Base-by-base conservation (phyloP, 2,113 vertebrate genomes). In the Galemys pyrenaicus region DNA sequence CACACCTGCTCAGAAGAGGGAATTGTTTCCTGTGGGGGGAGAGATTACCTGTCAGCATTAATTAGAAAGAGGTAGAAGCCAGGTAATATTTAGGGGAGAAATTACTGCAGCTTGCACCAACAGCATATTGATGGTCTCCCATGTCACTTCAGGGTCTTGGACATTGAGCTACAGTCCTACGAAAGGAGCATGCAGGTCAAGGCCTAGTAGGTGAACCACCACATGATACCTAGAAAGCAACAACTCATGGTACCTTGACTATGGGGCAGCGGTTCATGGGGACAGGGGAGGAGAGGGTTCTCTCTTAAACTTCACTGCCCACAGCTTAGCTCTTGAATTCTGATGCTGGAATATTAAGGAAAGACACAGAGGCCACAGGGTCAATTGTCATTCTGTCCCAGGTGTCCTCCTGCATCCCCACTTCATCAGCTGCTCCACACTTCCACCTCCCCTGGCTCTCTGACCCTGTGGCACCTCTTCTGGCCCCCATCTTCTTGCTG, bases 1-100 rank as follows among this genome's bases (percentile, higher is more conserved):
- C 19, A 70, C 77, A 67, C 73, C 75, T 97, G 82, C 74, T 95
- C 39, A 39, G 56, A 78, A 82, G 74, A 91, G 11, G 70, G 56
- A 75, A 58, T 49, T 81, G 19, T 81, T 94, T 81, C 35, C 35
- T 86, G 28, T 30, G 17, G 70, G 75, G 54, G 64, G 68, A 80
- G 68, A 81, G 32, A 68, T 65, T 93, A 85, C 51, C 75, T 92
- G 60, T 32, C 3, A 5, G 49, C 26, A 65, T 87, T 85, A 93
- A 87, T 93, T 95, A 96, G 74, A 87, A 95, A 74, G 49, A 90
- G 2, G 67, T 89, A 44, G 35, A 91, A 67, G 8, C 44, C 85
- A 56, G 46, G 71, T 85, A 93, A 87, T 88, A 84, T 96, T 95
- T 86, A 6, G 15, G 64, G 71, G 44, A 90, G 30, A 90, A 92